A percentile compares a stretch with the other conserved stretches of the same genome.
phyloP scores from a whole-genome alignment of 2,113 vertebrate species.

The Rhinopomastus cyanomelas region DNA sequence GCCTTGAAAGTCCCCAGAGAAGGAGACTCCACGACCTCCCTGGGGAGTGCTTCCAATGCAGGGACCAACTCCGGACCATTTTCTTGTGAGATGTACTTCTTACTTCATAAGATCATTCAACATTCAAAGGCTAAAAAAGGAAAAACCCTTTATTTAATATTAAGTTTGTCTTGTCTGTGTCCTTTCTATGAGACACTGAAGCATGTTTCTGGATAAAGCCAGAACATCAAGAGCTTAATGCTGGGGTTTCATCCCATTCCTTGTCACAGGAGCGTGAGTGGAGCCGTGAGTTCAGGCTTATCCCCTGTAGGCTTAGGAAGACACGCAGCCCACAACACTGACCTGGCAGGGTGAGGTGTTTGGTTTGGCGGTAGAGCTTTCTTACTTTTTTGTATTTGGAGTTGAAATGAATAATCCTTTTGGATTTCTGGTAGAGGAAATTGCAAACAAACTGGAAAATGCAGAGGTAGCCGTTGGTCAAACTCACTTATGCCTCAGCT shows the following conservation, averaged over 20 bases:
- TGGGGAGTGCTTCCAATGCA: constrained; percentile 33
- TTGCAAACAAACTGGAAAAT: not conserved
- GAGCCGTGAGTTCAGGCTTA: not conserved
- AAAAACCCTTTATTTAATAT: not conserved
- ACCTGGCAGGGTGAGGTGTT: not conserved
- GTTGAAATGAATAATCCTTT: not conserved
- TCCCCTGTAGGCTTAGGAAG: not conserved
- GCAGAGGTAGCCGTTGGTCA: not conserved
- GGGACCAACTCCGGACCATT: not conserved
- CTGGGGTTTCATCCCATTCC: not conserved
- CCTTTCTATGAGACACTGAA: not conserved
- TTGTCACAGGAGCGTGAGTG: not conserved
- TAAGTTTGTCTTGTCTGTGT: not conserved
- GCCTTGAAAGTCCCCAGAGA: too few relatives aligned
- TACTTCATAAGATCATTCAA: not conserved
- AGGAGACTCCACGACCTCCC: too few relatives aligned
- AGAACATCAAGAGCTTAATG: not conserved
- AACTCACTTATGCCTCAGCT: not conserved
- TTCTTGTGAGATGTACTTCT: not conserved
- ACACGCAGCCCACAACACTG: not conserved
- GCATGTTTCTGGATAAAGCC: not conserved
- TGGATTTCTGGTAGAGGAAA: not conserved
- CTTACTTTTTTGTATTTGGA: not conserved
- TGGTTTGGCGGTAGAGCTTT: too few relatives aligned
- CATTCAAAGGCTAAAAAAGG: not conserved